Base-by-base conservation (phyloP, 2,797 vertebrate genomes). In the Pangasius mekongensis region DNA sequence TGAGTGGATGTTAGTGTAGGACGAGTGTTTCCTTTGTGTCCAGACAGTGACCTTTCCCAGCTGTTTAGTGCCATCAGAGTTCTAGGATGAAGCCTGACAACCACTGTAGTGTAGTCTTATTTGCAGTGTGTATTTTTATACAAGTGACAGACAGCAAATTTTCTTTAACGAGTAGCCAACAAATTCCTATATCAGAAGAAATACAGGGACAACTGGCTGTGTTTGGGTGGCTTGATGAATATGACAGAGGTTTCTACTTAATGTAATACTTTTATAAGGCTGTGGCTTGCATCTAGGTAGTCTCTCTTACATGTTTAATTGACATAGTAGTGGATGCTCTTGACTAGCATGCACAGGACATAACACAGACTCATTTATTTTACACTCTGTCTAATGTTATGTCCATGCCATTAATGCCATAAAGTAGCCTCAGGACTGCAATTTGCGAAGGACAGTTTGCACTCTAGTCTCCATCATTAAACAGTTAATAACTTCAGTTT, bases 1-100 rank as follows among this genome's bases (percentile, higher is more conserved):
- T 33, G 27, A 66, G 71, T 20, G 60, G 62, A 67, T 78, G 67
- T 88, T 67, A 60, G 58, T 14, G 47, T 27, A 60, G 74, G 64
- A 71, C 43, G 69, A 33, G 56, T 83, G 86, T 91, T 47, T 78
- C 49, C 52, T 89, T 84, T 76, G 83, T 36, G 14, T 71, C 91
- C 89, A 71, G 87, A 90, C 90, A 73, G 86, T 93, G 93, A 94
- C 94, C 91, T 91, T 89, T 90, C 89, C 93, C 95, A 96, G 94
- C 95, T 96, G 95, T 94, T 92, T 91, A 73, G 66, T 91, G 94
- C 90, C 92, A 92, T 95, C 94, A 93, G 77, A 36, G 76, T 69
- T 83, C 82, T 27, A 20, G 62, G 33, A 86, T 78, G 86, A 56
- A 89, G 84, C 16, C 82, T 87, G 91, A 71, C 84, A 56, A 52